Evolutionary conservation across 2,888 invertebrate genomes (phyloP), one percentile per base, ranked within the genome.

Genomic region (Chaetogeoica ovagalla): DNA sequence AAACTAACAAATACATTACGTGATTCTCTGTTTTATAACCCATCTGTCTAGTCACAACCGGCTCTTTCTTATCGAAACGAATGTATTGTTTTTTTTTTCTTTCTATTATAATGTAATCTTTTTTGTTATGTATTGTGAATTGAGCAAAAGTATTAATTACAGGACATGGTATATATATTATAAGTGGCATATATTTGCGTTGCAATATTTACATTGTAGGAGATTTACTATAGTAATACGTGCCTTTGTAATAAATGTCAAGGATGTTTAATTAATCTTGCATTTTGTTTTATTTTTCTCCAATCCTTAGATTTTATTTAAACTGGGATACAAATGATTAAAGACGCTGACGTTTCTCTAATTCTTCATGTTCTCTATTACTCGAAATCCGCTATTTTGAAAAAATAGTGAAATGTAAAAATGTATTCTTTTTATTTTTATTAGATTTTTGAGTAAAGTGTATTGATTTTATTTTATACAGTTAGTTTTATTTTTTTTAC

Each of bases 241-340:
- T 77, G 77, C 77, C 77, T 77, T 77, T 77, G 69, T 69, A 77
- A 77, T 77, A 77, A 77, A 77, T 77, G 60, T 69, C 77, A 23
- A 69, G 23, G 60, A 77, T 77, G 69, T 77, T 77, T 60, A 70
- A 59, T 62, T 70, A 52, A 52, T 37, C 17, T 19, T 23, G 15
- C 43, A 1, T 11, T 76, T 75, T 52, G 30, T 21, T 59, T 75
- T 21, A 48, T 8, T 75, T 52, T 65, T 15, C 57, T 37, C 5
- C 8, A 2, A 17, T 9, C 6, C 23, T n/a, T 43, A n/a, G 17
- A 30, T 13, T 30, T 68, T 23, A 52, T 9, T 23, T 15, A 30
- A 65, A 23, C 39, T 4, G 8, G 23, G 48, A 48, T 8, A 68
- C 23, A 17, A 30, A 23, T 8, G 9, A 68, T 30, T 30, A 4